These are phyloP conservation scores for Lepidothrix coronata DNA, from an alignment of 2,113 vertebrate species.

Conservation along the genomic window DNA sequence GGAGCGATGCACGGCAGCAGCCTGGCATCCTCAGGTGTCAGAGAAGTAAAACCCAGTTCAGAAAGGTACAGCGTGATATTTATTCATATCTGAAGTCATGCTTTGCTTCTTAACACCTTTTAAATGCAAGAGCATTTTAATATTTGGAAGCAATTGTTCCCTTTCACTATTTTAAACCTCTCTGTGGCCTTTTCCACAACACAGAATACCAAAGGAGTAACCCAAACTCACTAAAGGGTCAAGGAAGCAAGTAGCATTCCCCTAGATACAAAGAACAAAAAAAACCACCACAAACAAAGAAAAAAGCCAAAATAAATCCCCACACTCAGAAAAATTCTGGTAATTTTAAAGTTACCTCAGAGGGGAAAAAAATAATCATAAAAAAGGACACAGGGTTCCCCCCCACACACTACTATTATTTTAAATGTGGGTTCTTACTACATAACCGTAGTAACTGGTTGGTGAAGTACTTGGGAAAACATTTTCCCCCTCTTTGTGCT, in stretches of 20 bases:
- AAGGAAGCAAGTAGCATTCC: background rate
- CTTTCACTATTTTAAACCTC: background rate
- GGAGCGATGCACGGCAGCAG: background rate
- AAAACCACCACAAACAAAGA: rapidly evolving
- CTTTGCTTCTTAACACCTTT: background rate
- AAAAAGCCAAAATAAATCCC: background rate
- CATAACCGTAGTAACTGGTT: background rate
- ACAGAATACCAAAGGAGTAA: background rate
- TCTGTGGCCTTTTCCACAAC: background rate
- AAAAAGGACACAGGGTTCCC: background rate
- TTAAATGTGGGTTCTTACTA: background rate
- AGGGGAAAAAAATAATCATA: background rate
- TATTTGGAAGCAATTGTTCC: background rate
- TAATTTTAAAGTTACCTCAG: background rate
- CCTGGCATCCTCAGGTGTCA: background rate
- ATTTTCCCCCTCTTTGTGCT: background rate
- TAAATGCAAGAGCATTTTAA: background rate
- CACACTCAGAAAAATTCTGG: background rate
- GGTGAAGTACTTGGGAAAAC: background rate
- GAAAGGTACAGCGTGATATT: background rate
- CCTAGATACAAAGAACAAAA: background rate
- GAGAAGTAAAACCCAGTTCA: background rate
- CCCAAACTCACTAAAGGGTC: background rate
- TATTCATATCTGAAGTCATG: background rate
- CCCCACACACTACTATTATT: background rate